Evolutionary conservation across 2,888 invertebrate species (phyloP).

Genomic region (Drosophila buzzatii): DNA sequence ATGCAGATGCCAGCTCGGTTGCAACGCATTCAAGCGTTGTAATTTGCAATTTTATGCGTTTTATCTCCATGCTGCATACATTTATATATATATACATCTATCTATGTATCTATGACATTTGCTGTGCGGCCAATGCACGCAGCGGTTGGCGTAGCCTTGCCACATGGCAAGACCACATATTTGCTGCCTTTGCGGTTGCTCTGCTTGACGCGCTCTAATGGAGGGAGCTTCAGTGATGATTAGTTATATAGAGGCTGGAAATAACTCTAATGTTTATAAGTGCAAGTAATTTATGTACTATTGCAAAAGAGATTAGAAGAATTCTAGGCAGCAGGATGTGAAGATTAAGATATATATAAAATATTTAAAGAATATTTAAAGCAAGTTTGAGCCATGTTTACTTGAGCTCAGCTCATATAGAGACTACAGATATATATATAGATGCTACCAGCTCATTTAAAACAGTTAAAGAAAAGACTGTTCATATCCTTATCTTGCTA

Average conservation of each 20-base stretch:
- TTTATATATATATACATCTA: conserved; percentile 12
- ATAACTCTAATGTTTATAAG: conserved; percentile 10
- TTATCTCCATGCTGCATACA: conserved; percentile 52
- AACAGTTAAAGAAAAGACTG: background rate
- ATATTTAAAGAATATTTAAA: background rate
- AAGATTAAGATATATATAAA: background rate
- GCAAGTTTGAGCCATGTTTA: background rate
- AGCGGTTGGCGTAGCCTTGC: conserved; percentile 40
- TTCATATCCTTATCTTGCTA: background rate
- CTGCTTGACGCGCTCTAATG: conserved; percentile 30
- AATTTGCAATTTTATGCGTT: conserved; percentile 78
- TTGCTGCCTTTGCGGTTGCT: conserved; percentile 57
- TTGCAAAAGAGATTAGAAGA: conserved; percentile 15
- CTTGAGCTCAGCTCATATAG: no score
- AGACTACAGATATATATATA: background rate
- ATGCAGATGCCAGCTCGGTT: conserved; percentile 56
- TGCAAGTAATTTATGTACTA: conserved; percentile 18
- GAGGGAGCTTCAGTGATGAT: conserved; percentile 25
- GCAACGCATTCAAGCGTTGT: conserved; percentile 63
- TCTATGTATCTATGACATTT: conserved; percentile 28
- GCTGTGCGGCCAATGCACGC: conserved; percentile 41
- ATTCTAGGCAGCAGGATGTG: background rate
- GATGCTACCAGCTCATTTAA: background rate
- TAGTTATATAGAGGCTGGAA: conserved; percentile 9
- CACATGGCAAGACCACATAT: conserved; percentile 55